Conservation (phyloP, 2,113 vertebrate genomes). For the Microcebus ravelobensis region DNA sequence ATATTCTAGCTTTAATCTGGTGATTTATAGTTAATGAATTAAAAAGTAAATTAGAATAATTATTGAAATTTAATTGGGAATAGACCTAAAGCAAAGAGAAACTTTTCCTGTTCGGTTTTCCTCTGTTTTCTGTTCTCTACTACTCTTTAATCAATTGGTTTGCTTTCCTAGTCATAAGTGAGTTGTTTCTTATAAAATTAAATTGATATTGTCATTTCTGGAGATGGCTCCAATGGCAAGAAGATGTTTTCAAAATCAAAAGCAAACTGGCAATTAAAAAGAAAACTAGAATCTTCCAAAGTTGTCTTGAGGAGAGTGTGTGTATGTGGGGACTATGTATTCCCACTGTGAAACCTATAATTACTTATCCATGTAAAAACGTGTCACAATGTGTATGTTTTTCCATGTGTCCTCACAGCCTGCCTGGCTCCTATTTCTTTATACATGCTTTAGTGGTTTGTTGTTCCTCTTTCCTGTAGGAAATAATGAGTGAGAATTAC, state of each 20-base stretch:
- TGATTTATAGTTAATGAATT: neutral
- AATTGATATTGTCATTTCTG: neutral
- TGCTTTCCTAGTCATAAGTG: neutral
- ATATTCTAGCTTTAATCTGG: neutral
- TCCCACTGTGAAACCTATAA: neutral
- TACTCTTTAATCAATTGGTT: neutral
- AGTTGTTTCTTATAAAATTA: constrained; percentile 8
- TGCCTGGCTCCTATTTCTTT: neutral
- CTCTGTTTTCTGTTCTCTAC: neutral
- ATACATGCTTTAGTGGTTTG: neutral
- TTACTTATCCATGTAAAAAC: neutral
- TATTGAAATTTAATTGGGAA: neutral
- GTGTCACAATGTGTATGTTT: neutral
- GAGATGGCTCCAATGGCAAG: neutral
- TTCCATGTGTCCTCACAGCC: neutral
- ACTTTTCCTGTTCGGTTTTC: neutral
- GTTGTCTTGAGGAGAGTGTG: neutral
- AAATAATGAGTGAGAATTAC: constrained; percentile 30
- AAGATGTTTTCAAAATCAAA: neutral
- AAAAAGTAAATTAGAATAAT: neutral
- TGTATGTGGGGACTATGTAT: neutral
- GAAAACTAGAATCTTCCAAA: neutral
- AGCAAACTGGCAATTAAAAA: neutral
- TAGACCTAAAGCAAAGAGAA: neutral
- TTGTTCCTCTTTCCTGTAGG: neutral